Conservation (phyloP, 2,113 vertebrate genomes). For the Maccullochella peelii region DNA sequence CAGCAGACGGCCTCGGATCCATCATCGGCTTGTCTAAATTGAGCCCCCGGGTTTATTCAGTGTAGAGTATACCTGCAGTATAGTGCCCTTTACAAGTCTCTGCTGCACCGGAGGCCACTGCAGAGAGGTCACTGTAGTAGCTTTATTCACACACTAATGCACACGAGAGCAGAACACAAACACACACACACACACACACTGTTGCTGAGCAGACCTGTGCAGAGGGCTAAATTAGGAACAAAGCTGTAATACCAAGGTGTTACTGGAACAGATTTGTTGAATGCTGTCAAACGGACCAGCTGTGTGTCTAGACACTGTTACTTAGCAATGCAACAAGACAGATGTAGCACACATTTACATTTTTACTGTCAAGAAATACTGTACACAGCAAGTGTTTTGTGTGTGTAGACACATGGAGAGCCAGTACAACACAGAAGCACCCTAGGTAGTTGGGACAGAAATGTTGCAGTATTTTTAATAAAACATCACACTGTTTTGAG, state of each 20-base stretch:
- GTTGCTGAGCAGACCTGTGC: constrained; percentile 71
- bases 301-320: constrained; percentile 59
- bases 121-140: constrained; percentile 52
- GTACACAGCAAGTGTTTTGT: background rate
- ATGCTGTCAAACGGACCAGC: constrained; percentile 58
- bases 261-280: constrained; percentile 33
- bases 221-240: constrained; percentile 69
- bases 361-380: constrained; percentile 28
- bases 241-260: constrained; percentile 31
- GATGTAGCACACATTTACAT: constrained; percentile 55
- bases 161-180: constrained; percentile 5
- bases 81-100: constrained; percentile 62
- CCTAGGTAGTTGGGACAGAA: constrained; percentile 37
- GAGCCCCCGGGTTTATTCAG: constrained; percentile 52
- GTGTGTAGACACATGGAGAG: constrained; percentile 17
- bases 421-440: background rate
- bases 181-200: constrained; percentile 15
- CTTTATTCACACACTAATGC: constrained; percentile 28
- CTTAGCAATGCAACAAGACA: constrained; percentile 47
- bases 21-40: constrained; percentile 61
- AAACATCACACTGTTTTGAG: constrained; percentile 70
- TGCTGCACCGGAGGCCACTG: constrained; percentile 51
- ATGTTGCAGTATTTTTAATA: constrained; percentile 65
- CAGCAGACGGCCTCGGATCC: constrained; percentile 72
- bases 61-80: constrained; percentile 48